A percentile compares a stretch with the other conserved stretches of the same genome.
Conservation (phyloP, 2,113 vertebrate species). For the Psophia crepitans region DNA sequence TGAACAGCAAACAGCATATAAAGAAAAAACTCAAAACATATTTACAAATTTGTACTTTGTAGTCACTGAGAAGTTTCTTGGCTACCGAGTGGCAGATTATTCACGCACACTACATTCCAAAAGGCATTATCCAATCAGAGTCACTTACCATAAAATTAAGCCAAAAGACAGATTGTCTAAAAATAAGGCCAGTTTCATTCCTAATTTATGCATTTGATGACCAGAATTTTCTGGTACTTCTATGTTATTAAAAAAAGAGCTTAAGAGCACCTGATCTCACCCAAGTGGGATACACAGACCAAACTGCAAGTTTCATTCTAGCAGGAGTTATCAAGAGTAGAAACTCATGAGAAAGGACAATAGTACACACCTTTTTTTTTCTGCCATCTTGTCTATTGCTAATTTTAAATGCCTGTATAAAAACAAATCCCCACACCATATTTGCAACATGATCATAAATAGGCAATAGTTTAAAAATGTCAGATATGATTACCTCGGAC, state of each 20-base stretch:
- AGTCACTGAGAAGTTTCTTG: conserved; percentile 32
- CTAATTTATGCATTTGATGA: background rate
- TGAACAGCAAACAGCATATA: conserved; percentile 53
- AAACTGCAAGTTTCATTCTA: conserved; percentile 27
- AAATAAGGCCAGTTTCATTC: conserved; percentile 60
- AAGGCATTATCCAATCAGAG: conserved; percentile 50
- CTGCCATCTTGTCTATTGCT: background rate
- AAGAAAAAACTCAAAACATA: conserved; percentile 36
- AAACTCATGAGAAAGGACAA: background rate
- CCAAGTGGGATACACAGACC: background rate
- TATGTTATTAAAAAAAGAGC: conserved; percentile 29
- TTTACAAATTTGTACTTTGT: conserved; percentile 68
- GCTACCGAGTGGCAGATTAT: conserved; percentile 6
- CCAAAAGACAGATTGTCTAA: conserved; percentile 64
- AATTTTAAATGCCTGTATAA: conserved; percentile 46
- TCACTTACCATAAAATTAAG: conserved; percentile 41
- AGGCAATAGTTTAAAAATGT: conserved; percentile 61
- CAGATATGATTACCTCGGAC: background rate
- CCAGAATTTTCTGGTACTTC: background rate
- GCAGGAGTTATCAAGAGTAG: conserved; percentile 16
- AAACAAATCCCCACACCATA: conserved; percentile 1
- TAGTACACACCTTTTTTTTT: background rate
- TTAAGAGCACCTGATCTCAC: conserved; percentile 44
- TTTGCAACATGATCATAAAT: conserved; percentile 42
- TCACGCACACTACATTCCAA: conserved; percentile 48